Conservation (phyloP, 1,140 invertebrate species). For the Drosophila funebris region DNA sequence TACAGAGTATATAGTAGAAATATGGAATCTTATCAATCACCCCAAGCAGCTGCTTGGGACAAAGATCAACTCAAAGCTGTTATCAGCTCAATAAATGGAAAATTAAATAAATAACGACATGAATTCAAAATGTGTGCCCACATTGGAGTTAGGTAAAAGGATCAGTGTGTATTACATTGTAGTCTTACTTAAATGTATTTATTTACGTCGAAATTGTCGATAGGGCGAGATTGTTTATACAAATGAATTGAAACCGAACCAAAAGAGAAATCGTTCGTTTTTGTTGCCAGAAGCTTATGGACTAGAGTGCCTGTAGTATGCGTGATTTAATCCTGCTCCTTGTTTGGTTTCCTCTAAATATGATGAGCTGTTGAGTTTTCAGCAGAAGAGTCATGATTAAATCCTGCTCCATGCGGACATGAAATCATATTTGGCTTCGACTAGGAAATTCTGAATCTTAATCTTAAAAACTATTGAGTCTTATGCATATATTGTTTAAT, state of each 20-base stretch:
- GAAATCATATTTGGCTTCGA: slow-evolving; percentile 17
- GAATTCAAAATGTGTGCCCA: neutral
- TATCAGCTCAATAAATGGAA: neutral
- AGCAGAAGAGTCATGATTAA: no score
- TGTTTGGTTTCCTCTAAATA: no score
- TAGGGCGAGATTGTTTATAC: neutral
- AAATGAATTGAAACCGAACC: neutral
- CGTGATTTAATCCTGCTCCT: neutral
- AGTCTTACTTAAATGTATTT: neutral
- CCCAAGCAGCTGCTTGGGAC: neutral
- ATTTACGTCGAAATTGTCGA: neutral
- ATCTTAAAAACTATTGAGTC: slow-evolving; percentile 19
- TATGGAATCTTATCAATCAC: neutral
- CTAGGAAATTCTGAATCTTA: neutral
- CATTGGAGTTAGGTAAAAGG: neutral
- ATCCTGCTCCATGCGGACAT: no score
- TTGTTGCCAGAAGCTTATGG: neutral
- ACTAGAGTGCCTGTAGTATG: no score
- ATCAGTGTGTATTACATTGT: neutral
- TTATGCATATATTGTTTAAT: neutral
- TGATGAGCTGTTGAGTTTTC: no score
- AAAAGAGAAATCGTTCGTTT: neutral
- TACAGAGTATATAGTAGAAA: neutral
- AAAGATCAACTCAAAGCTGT: neutral
- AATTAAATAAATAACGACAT: no score